Base-by-base conservation (phyloP, 2,888 invertebrate genomes). In the Polietes domitor region DNA sequence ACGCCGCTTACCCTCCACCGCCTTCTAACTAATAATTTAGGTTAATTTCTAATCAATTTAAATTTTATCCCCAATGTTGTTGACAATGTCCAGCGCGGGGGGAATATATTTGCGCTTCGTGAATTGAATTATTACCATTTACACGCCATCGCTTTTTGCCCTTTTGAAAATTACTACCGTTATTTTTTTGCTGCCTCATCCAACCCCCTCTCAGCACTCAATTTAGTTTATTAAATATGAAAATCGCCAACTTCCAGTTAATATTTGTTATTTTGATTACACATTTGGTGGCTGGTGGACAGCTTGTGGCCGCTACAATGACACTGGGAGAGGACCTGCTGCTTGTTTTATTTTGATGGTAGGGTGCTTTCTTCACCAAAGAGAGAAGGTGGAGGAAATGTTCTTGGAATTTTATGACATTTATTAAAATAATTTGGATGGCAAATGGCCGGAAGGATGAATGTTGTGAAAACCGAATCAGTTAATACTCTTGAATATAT, bases 181-280 rank as follows among this genome's bases (percentile, higher is more conserved):
- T 47, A n/a, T 47, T 15, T 47, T 47, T n/a, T n/a, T 77, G 61
- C 15, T 77, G 63, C 15, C 53, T 41, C 41, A 17, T 53, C 26
- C 50, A 72, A n/a, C 15, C 2, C 68, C 70, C 77, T 84, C 77
- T 84, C 81, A 73, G 47, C 81, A 84, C 81, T 26, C 81, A 71
- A 81, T 84, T 80, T 75, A 65, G 47, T 78, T 78, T 81, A 84
- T 81, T 81, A 50, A 74, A 81, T 81, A 72, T 53, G 15, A 61
- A 80, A 26, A 77, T 77, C 19, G 43, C 70, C 53, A 55, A 74
- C 73, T 76, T 80, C 77, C 83, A 78, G 58, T 81, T 80, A 21
- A 72, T 65, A 84, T 84, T 84, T 81, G 63, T 84, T 78, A 80
- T 72, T 71, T 71, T 41, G 71, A 83, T 81, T 77, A 72, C 75